A percentile compares a stretch with the other conserved stretches of the same genome.
phyloP scores from a whole-genome alignment of 53 echinoderm and acorn worm genomes.

The Astropecten irregularis region DNA sequence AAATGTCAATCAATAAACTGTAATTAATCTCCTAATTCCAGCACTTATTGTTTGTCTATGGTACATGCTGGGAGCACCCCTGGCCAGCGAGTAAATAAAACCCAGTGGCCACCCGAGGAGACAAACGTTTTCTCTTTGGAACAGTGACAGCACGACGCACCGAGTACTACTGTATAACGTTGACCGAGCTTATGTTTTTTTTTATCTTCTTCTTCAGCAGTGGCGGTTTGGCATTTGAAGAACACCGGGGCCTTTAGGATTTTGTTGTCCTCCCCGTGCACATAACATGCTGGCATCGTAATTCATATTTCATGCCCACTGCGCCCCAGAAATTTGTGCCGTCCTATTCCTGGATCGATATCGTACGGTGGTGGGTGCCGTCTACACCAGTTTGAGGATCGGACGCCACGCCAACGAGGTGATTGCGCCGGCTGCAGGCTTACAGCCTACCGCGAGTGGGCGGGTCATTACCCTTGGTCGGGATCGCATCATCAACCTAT shows the following conservation, averaged over 20 bases:
- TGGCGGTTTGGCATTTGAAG: conserved; percentile 24
- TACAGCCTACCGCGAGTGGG: too few species aligned
- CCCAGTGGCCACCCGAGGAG: neutral
- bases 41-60: neutral
- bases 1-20: conserved; percentile 44
- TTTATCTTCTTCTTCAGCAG: too few species aligned
- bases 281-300: conserved; percentile 30
- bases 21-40: neutral
- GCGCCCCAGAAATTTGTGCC: conserved; percentile 8
- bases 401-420: too few species aligned
- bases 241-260: too few species aligned
- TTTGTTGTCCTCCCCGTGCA: neutral
- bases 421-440: too few species aligned
- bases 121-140: neutral
- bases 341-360: conserved; percentile 28
- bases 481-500: neutral
- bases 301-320: conserved; percentile 31
- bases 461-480: neutral
- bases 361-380: neutral
- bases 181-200: too few species aligned
- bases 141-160: neutral
- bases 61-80: conserved; percentile 27
- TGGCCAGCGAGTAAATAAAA: conserved; percentile 33
- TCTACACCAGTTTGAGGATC: too few species aligned
- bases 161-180: too few species aligned